Percentiles rank a stretch among this genome's conserved stretches.
Evolutionary conservation across 1,140 invertebrate species (phyloP).

Genomic region (Papilio polytes): DNA sequence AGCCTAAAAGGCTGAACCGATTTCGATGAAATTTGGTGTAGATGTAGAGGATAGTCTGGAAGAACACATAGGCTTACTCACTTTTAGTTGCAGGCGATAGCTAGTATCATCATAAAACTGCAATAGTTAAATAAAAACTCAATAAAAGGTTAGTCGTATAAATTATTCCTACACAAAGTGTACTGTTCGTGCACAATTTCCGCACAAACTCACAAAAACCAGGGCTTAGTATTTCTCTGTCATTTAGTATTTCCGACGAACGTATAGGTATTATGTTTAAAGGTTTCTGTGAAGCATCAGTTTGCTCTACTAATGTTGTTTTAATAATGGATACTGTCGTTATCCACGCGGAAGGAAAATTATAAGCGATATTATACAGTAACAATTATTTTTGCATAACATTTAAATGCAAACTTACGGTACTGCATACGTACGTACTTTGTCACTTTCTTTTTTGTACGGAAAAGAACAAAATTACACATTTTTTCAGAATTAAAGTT

Average conservation of each 20-base stretch:
- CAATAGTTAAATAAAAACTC: too few species aligned
- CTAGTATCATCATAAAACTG: too few species aligned
- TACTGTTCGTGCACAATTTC: background rate
- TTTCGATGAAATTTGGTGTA: too few species aligned
- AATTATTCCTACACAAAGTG: background rate
- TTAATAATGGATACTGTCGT: constrained; percentile 3
- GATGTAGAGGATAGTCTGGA: too few species aligned
- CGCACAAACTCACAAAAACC: background rate
- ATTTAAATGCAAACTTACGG: background rate
- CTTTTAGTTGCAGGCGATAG: too few species aligned
- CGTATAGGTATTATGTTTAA: constrained; percentile 17
- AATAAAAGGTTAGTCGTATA: background rate
- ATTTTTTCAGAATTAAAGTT: too few species aligned
- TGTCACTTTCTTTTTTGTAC: background rate
- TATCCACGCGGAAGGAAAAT: constrained; percentile 3
- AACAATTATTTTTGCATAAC: constrained; percentile 25
- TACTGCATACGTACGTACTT: background rate
- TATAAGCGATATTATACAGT: background rate
- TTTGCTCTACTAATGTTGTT: constrained; percentile 16
- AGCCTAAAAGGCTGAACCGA: too few species aligned
- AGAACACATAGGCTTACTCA: too few species aligned
- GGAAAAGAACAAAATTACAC: too few species aligned
- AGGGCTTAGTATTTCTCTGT: background rate
- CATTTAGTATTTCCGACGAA: background rate
- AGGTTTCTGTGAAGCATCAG: constrained; percentile 11